Base-by-base conservation (phyloP, 2,888 invertebrate species). In the Muschampia plurimacula region DNA sequence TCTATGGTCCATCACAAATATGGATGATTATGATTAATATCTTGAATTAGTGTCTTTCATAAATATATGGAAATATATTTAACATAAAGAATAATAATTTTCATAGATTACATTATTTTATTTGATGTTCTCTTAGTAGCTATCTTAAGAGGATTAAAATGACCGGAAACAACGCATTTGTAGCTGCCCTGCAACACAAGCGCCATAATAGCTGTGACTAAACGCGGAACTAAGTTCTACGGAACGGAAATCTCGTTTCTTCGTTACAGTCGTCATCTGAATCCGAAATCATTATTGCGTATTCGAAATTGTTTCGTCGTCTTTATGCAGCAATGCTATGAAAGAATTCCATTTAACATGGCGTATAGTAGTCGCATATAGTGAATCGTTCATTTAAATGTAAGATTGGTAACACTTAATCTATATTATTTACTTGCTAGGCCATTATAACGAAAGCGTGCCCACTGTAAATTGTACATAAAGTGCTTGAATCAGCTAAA, bases 301-400 rank as follows among this genome's bases (percentile, higher is more conserved):
- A 91, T 89, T 90, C 87, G 89, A 93, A 81, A 86, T 82, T 89
- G 89, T 92, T 89, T 89, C 91, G 91, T 82, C 82, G 80, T 88
- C 88, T 90, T 83, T 92, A 94, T 95, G 94, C 94, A 91, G 92
- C 92, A 90, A 94, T 94, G 94, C 94, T 93, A 95, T 95, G 95
- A 94, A 90, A 92, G 85, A 89, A 88, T 88, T 88, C 82, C 85
- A 88, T 91, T 90, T 90, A 92, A 89, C 87, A 94, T 93, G 94
- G 94, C 92, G 93, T 94, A 89, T 90, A 92, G 92, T 95, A 93
- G 91, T 92, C 93, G 94, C 92, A 90, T 89, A 93, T 95, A 94
- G 95, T 95, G 95, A 95, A 92, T 89, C 89, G 94, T 94, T 94
- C 87, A 89, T 90, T 78, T 91, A 94, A 72, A 95, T 94, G 95